Percentiles rank a stretch among this genome's conserved stretches.
Conservation (phyloP, 1,140 invertebrate genomes). For the Leucophenga varia region DNA sequence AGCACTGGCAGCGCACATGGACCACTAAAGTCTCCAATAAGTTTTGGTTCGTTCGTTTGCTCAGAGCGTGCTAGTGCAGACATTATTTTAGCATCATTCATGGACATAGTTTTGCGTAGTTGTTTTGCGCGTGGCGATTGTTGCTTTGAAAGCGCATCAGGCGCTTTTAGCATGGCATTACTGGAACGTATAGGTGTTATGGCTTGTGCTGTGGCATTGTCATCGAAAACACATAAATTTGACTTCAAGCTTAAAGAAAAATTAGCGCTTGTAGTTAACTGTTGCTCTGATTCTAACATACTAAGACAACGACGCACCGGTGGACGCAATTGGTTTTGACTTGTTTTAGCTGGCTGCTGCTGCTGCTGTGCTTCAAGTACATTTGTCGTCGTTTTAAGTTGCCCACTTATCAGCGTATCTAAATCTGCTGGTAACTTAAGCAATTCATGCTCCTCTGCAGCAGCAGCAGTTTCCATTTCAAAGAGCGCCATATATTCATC, state of each 20-base stretch:
- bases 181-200: too few relatives aligned
- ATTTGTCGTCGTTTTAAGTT: constrained; percentile 15
- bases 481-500: constrained; percentile 70
- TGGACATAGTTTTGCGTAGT: constrained; percentile 30
- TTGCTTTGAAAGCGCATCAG: not conserved
- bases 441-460: constrained; percentile 15
- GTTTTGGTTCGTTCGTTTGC: constrained; percentile 61
- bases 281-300: constrained; percentile 24
- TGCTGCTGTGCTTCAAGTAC: constrained; percentile 23
- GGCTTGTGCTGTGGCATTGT: too few relatives aligned
- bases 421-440: constrained; percentile 47
- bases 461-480: constrained; percentile 59
- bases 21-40: constrained; percentile 81
- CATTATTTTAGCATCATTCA: constrained; percentile 45
- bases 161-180: not conserved
- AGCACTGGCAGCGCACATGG: constrained; percentile 77
- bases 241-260: too few relatives aligned
- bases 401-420: constrained; percentile 41
- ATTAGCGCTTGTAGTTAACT: too few relatives aligned
- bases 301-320: constrained; percentile 51
- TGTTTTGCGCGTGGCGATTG: not conserved
- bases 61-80: constrained; percentile 29
- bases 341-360: constrained; percentile 30
- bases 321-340: constrained; percentile 2
- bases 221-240: too few relatives aligned